Percentiles rank a stretch among this genome's conserved stretches.
phyloP scores from a whole-genome alignment of 2,797 vertebrate species.

The Epinephelus malabaricus region DNA sequence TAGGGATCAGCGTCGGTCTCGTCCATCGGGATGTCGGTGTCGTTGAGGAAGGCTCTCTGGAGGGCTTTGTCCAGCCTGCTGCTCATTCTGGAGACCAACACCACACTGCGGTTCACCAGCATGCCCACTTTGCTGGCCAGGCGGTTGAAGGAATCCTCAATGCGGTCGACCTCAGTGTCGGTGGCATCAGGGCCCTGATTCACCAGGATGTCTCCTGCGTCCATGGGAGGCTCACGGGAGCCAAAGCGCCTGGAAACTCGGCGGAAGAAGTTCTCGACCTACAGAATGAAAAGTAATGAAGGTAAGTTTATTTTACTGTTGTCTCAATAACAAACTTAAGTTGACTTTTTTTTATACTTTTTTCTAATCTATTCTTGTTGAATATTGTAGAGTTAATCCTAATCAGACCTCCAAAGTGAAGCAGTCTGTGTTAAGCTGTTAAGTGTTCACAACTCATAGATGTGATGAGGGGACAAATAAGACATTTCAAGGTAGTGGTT shows the following conservation, averaged over 20 bases:
- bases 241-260: slow-evolving; percentile 87
- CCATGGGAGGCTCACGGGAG: slow-evolving; percentile 66
- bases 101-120: slow-evolving; percentile 87
- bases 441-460: too few relatives aligned
- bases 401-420: too few relatives aligned
- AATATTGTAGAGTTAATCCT: too few relatives aligned
- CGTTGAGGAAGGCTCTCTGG: slow-evolving; percentile 86
- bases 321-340: too few relatives aligned
- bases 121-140: slow-evolving; percentile 80
- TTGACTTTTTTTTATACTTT: too few relatives aligned
- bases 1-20: slow-evolving; percentile 57
- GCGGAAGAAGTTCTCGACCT: slow-evolving; percentile 91
- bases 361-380: too few relatives aligned
- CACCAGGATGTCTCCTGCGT: slow-evolving; percentile 68
- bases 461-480: too few relatives aligned
- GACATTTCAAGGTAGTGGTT: too few relatives aligned
- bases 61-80: slow-evolving; percentile 88
- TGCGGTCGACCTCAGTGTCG: slow-evolving; percentile 81
- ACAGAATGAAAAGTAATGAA: background rate
- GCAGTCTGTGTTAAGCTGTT: too few relatives aligned
- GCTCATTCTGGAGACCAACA: slow-evolving; percentile 88
- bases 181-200: slow-evolving; percentile 77
- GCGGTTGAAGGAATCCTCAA: slow-evolving; percentile 88
- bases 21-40: slow-evolving; percentile 47
- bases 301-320: background rate